Base-by-base conservation (phyloP, 2,888 invertebrate genomes). In the Caenorhabditis sp. region DNA sequence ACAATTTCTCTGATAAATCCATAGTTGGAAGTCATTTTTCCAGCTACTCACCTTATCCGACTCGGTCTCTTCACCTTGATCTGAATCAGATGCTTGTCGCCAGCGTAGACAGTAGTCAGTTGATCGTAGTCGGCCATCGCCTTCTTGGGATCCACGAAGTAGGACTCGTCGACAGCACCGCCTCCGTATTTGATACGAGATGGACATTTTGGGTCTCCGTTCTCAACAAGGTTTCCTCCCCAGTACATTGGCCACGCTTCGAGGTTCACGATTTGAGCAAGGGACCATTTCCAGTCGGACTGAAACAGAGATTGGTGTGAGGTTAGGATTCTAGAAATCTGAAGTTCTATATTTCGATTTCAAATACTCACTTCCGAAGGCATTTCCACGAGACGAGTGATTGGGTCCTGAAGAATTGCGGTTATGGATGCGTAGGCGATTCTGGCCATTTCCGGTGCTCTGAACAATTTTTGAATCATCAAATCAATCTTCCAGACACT, bases 211-310 rank as follows among this genome's bases (percentile, higher is more conserved):
- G 88, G 89, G 75, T 89, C 89, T 12, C 88, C 89, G 64, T 89
- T 87, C 68, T 90, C 91, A n/a, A 82, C 87, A 80, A 89, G 68
- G 14, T 85, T 82, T 1, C 91, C 91, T 31, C 91, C 91, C 91
- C 91, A 91, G 68, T 90, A 90, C 82, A 90, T 86, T 41, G 92
- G 92, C 91, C 91, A 91, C n/a, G 85, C 88, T 44, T 92, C 90
- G 19, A 90, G 82, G 54, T 90, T 86, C 12, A 92, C 91, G 80
- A 91, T 88, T 64, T 90, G 85, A 56, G 87, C 90, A 10, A 92
- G 85, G 1, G 88, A 86, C 66, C 87, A 84, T 74, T 91, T 89
- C 92, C 92, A 92, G 56, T 90, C 89, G 31, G 89, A 85, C 87
- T 87, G 76, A 51, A 80, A 80, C 38, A 47, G 19, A 44, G 47